A percentile compares a stretch with the other conserved stretches of the same genome.
Conservation (phyloP, 2,113 vertebrate genomes). For the Prolemur simus region DNA sequence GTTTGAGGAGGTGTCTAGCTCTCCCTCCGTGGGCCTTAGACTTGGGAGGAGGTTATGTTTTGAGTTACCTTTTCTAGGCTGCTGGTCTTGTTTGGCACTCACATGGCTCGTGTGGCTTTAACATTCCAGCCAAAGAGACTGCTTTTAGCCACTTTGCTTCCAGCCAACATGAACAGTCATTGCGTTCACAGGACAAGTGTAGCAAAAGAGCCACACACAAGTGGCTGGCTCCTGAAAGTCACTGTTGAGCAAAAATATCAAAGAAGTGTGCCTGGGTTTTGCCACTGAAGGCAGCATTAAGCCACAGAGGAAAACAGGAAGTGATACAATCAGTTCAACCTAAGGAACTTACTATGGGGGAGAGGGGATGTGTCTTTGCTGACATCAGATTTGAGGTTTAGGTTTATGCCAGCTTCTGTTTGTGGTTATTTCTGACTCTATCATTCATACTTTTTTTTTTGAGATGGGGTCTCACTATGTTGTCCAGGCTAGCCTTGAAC, state of each 20-base stretch:
- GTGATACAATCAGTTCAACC: neutral
- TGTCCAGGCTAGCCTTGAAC: too few species aligned
- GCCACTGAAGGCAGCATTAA: neutral
- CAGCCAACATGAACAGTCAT: neutral
- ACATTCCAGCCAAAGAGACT: neutral
- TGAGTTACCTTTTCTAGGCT: neutral
- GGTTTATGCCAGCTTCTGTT: neutral
- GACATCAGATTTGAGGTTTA: neutral
- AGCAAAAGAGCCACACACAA: neutral
- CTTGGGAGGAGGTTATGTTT: neutral
- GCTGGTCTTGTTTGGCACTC: neutral
- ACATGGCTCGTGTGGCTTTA: neutral
- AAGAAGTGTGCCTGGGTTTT: neutral
- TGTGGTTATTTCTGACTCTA: neutral
- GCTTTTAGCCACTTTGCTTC: neutral
- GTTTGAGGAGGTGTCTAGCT: neutral
- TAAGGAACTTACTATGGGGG: neutral
- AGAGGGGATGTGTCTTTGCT: neutral
- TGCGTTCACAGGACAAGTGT: neutral
- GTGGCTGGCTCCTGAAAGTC: neutral
- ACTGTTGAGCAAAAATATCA: neutral
- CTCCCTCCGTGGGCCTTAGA: neutral
- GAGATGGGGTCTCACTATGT: too few species aligned
- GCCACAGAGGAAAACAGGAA: neutral
- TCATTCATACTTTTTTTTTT: neutral